A percentile compares a stretch with the other conserved stretches of the same genome.
phyloP scores from a whole-genome alignment of 2,888 invertebrate genomes.

The Dione vanillae region DNA sequence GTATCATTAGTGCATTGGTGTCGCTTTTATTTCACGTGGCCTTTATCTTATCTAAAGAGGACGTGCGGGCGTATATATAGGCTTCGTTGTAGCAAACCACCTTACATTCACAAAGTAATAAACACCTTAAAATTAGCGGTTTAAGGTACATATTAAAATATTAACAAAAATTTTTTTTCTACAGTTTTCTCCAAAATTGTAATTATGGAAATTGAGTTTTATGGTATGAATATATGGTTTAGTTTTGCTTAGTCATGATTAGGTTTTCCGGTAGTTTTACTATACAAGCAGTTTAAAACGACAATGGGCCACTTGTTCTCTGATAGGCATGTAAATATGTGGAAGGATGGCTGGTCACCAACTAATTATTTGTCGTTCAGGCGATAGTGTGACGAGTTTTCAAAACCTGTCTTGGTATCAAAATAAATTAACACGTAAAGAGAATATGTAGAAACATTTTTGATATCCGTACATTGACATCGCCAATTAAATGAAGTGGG shows the following conservation, averaged over 20 bases:
- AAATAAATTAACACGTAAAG: conserved; percentile 34
- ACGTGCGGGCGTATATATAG: conserved; percentile 79
- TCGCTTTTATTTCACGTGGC: conserved; percentile 75
- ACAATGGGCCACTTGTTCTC: conserved; percentile 78
- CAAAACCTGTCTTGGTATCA: conserved; percentile 46
- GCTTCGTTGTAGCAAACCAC: conserved; percentile 69
- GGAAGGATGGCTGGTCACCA: conserved; percentile 80
- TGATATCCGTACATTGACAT: conserved; percentile 42
- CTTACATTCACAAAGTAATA: conserved; percentile 43
- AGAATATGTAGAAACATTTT: conserved; percentile 11
- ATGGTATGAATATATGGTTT: conserved; percentile 46
- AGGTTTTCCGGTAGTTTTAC: conserved; percentile 77
- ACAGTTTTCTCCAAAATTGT: conserved; percentile 57
- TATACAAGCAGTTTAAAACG: conserved; percentile 64
- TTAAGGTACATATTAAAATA: conserved; percentile 48
- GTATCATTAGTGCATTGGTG: conserved; percentile 79
- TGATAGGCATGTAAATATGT: conserved; percentile 82
- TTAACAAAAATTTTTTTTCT: conserved; percentile 52
- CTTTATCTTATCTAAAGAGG: conserved; percentile 84
- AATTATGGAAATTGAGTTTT: conserved; percentile 47
- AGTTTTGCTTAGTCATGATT: conserved; percentile 49
- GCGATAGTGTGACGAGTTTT: conserved; percentile 59
- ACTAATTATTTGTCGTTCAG: conserved; percentile 60
- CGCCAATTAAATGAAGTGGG: conserved; percentile 26
- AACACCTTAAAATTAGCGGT: conserved; percentile 42